Base-by-base conservation (phyloP, 1,140 invertebrate species). In the Elysia chlorotica region DNA sequence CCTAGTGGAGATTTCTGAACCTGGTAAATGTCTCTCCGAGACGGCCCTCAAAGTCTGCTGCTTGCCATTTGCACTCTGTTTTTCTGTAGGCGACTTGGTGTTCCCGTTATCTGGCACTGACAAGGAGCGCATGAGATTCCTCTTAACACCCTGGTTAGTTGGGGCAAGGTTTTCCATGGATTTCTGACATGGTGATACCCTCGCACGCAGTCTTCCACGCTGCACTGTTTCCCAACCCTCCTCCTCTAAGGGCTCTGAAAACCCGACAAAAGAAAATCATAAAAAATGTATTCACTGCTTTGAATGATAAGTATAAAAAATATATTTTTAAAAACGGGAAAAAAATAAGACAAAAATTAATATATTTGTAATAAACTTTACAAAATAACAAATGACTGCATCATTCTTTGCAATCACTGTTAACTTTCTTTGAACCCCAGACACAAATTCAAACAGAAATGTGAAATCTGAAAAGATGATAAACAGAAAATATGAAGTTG, bases 201-300 rank as follows among this genome's bases (percentile, higher is more conserved):
- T 75, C 1, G 82, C 76, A 71, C 81, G 82, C 2, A 77, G 75
- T 66, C 82, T 82, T 23, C 80, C 88, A 67, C 90, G 87, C 10
- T 90, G 88, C 0, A 92, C 92, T 10, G 90, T 92, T 85, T 92
- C 91, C 92, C 91, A 92, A 2, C 91, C 92, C 72, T 87, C 88
- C 75, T 88, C 87, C 72, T 91, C 88, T 88, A 57, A 72, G 65
- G 71, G 63, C 75, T 67, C 63, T 68, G 73, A 6, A n/a, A n/a
- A n/a, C n/a, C n/a, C n/a, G n/a, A n/a, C n/a, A n/a, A n/a, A n/a
- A n/a, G n/a, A n/a, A n/a, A n/a, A n/a, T n/a, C n/a, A n/a, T n/a
- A n/a, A n/a, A n/a, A n/a, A n/a, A n/a, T n/a, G n/a, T n/a, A n/a
- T n/a, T n/a, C n/a, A n/a, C n/a, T n/a, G n/a, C n/a, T n/a, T n/a